Base-by-base conservation (phyloP, 2,113 vertebrate species). In the Suncus etruscus region DNA sequence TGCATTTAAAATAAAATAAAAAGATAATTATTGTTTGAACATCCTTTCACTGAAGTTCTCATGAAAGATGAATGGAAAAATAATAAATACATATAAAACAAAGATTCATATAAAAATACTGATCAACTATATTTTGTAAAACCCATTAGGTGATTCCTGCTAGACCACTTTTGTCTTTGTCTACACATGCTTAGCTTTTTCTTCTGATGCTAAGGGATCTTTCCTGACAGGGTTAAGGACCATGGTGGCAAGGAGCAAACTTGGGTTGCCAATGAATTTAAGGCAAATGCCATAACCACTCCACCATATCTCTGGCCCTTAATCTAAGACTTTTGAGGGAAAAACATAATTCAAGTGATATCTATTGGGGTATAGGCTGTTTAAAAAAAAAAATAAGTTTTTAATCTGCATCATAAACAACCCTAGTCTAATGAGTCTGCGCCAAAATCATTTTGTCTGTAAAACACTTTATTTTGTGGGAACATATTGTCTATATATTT, bases 1-100 rank as follows among this genome's bases (percentile, higher is more conserved):
- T 66, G 51, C 1, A 31, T 79, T 83, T 74, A 93, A 87, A 50
- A 78, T 72, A 8, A 77, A 86, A 88, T 18, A 27, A 12, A 91
- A 86, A 32, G 15, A 5, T 69, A 66, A 20, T 45, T 76, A 73
- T 90, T 31, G 6, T 61, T 51, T 75, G 8, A 87, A 75, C 1
- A 61, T 0, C 1, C 0, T 73, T 89, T 92, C 18, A 50, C 29
- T 63, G 27, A 93, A 68, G 0, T 31, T 72, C 5, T 86, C 18
- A 87, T 78, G 2, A 78, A 77, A 92, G 39, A 47, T 47, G 3
- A 11, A 20, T 72, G 9, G 47, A 18, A 76, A 94, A 93, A 7
- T 32, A 74, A 39, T 39, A 39, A 39, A 39, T 39, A 39, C 5
- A 39, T 5, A 39, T 39, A 39, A 39, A 39, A 39, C 39, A 39